phyloP scores from a whole-genome alignment of 2,888 invertebrate genomes.

The Ormyrus pomaceus region DNA sequence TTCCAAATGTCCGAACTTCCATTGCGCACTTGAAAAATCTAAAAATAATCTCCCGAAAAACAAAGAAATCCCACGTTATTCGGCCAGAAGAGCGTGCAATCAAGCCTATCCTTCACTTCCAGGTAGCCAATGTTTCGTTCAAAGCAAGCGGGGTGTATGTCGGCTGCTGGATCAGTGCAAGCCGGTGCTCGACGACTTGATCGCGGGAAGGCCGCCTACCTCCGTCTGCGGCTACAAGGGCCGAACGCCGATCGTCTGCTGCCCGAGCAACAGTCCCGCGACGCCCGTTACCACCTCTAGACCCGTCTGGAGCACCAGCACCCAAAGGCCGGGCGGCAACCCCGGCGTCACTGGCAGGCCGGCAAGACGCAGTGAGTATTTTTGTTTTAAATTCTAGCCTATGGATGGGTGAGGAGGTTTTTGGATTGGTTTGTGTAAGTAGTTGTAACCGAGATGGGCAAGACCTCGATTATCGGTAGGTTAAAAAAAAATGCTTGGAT shows the following conservation, averaged over 20 bases:
- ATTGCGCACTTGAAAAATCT: too few species aligned
- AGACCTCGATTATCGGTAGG: too few species aligned
- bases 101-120: not conserved
- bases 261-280: conserved; percentile 58
- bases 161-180: conserved; percentile 59
- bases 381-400: not conserved
- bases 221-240: conserved; percentile 61
- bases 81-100: too few species aligned
- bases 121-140: conserved; percentile 57
- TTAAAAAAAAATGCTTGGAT: too few species aligned
- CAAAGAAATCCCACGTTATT: too few species aligned
- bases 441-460: too few species aligned
- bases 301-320: not conserved
- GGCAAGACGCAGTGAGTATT: conserved; percentile 62
- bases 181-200: conserved; percentile 60
- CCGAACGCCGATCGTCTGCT: conserved; percentile 67
- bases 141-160: conserved; percentile 62
- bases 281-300: conserved; percentile 17
- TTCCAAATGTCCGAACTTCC: too few species aligned
- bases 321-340: not conserved
- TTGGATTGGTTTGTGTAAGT: too few species aligned
- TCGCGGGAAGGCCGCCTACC: conserved; percentile 62
- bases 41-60: too few species aligned
- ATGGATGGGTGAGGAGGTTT: too few species aligned
- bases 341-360: conserved; percentile 5